Conservation (phyloP, 2,797 vertebrate species). For the Orestias chungarensis region DNA sequence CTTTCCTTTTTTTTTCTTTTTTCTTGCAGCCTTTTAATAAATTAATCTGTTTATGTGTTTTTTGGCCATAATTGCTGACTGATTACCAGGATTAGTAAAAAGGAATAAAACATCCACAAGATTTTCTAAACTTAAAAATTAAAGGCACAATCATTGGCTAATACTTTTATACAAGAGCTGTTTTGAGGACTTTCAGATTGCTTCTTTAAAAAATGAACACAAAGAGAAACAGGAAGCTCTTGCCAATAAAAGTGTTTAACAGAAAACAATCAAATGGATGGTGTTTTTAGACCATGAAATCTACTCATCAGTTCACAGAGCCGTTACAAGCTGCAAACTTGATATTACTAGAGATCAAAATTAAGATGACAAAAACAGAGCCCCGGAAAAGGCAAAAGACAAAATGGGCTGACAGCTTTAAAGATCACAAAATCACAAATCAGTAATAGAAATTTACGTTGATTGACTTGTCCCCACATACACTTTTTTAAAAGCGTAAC, state of each 20-base stretch:
- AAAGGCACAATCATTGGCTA: neutral
- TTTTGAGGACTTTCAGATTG: too few species aligned
- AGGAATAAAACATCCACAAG: neutral
- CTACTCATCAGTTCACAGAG: neutral
- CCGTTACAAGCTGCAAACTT: constrained; percentile 1
- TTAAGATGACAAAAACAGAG: neutral
- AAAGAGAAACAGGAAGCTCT: neutral
- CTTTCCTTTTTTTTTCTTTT: neutral
- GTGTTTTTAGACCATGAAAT: neutral
- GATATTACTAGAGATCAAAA: constrained; percentile 7
- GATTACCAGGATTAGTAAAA: too few species aligned
- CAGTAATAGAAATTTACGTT: constrained; percentile 13
- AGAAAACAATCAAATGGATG: neutral
- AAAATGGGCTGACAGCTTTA: neutral
- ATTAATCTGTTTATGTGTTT: neutral
- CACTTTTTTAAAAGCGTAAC: constrained; percentile 7
- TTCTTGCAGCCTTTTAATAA: neutral
- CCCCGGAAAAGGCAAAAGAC: neutral
- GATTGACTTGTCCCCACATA: neutral
- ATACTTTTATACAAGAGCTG: neutral
- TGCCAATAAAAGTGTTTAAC: neutral
- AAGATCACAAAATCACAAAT: constrained; percentile 11
- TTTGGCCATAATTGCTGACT: neutral
- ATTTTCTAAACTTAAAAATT: neutral
- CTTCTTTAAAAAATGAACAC: neutral